Percentiles rank a stretch among this genome's conserved stretches.
Conservation (phyloP, 2,888 invertebrate genomes). For the Artemia sp. region DNA sequence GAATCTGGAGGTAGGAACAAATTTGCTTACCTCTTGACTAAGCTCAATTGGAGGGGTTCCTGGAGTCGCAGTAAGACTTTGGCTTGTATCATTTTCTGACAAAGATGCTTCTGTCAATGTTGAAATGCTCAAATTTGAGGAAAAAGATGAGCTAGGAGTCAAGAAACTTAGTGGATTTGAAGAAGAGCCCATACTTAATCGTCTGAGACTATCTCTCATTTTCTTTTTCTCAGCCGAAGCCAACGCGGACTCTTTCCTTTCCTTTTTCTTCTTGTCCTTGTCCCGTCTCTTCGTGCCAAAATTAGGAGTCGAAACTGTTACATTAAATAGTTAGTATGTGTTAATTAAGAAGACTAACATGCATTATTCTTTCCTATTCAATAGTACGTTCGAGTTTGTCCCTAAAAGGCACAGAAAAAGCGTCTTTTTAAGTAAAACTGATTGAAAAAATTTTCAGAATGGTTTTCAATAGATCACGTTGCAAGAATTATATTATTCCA, state of each 20-base stretch:
- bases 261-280: slow-evolving; percentile 4
- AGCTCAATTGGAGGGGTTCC: not conserved
- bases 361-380: too few relatives aligned
- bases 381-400: too few relatives aligned
- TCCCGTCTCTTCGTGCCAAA: slow-evolving; percentile 8
- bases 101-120: slow-evolving; percentile 1
- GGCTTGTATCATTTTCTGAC: not conserved
- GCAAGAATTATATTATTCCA: too few relatives aligned
- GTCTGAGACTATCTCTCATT: not conserved
- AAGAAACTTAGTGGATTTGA: not conserved
- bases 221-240: not conserved
- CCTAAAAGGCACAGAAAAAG: too few relatives aligned
- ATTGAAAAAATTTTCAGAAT: too few relatives aligned
- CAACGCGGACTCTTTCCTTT: not conserved
- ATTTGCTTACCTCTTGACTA: not conserved
- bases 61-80: not conserved
- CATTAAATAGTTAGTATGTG: not conserved
- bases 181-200: not conserved
- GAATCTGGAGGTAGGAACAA: too few relatives aligned
- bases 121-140: slow-evolving; percentile 2
- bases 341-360: too few relatives aligned
- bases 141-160: slow-evolving; percentile 4
- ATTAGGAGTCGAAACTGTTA: not conserved
- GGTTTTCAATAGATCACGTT: too few relatives aligned
- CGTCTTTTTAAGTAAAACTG: too few relatives aligned